Evolutionary conservation across 2,113 vertebrate species (phyloP).

Genomic region (Otocyon megalotis): DNA sequence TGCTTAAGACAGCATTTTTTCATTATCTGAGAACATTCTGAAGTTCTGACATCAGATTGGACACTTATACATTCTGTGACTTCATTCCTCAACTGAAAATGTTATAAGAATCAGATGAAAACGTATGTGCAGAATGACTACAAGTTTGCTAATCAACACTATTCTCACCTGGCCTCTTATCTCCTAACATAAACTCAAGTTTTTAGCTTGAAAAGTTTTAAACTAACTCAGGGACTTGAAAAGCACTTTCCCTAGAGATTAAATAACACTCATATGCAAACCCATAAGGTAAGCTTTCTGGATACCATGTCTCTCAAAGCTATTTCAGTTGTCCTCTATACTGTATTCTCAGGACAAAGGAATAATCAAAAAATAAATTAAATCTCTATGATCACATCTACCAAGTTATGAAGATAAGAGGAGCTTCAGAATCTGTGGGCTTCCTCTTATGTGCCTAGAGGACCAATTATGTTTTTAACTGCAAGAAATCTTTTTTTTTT

Average conservation of each 20-base stretch:
- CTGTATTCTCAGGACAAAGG: background rate
- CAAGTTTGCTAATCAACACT: background rate
- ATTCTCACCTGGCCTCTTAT: background rate
- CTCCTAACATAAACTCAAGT: background rate
- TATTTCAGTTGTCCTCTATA: background rate
- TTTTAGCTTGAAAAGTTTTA: background rate
- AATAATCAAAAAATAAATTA: slow-evolving; percentile 24
- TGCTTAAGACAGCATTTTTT: background rate
- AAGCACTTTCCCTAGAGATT: background rate
- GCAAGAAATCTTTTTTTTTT: background rate
- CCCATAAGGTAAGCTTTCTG: background rate
- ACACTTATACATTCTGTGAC: background rate
- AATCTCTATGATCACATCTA: background rate
- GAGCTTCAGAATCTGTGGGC: background rate
- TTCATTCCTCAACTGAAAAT: background rate
- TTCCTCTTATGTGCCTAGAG: background rate
- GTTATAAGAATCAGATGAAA: background rate
- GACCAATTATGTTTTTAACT: background rate
- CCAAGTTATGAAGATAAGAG: background rate
- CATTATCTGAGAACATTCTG: background rate
- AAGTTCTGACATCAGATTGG: background rate
- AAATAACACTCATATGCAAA: background rate
- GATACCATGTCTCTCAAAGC: background rate
- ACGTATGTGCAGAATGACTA: background rate
- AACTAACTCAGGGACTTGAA: background rate